A percentile compares a stretch with the other conserved stretches of the same genome.
Conservation (phyloP, 2,113 vertebrate species). For the Phyllopteryx taeniolatus region DNA sequence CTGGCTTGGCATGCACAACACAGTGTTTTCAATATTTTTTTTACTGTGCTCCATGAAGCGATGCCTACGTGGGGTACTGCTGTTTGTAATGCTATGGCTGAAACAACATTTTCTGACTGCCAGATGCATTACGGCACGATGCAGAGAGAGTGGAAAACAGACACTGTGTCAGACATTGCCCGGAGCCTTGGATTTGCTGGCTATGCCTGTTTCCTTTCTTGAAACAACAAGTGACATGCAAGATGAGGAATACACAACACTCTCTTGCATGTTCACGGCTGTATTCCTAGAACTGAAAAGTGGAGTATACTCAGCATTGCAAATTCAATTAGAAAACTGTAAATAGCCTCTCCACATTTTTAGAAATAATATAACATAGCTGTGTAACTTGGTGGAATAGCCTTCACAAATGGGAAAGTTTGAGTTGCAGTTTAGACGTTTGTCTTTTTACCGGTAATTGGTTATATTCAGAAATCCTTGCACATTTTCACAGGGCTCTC, state of each 20-base stretch:
- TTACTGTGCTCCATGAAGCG: constrained; percentile 16
- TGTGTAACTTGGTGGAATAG: not conserved
- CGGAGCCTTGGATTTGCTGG: constrained; percentile 54
- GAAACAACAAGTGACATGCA: constrained; percentile 53
- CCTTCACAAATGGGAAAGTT: constrained; percentile 1
- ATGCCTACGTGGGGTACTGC: constrained; percentile 41
- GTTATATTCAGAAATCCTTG: not conserved
- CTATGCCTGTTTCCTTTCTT: constrained; percentile 56
- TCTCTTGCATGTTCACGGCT: constrained; percentile 35
- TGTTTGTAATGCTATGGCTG: constrained; percentile 62
- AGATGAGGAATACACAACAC: constrained; percentile 35
- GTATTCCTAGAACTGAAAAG: constrained; percentile 19
- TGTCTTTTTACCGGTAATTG: constrained; percentile 5
- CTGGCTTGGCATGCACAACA: no score
- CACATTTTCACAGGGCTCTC: constrained; percentile 8
- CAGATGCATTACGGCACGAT: constrained; percentile 62
- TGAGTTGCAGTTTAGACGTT: not conserved
- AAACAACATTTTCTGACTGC: constrained; percentile 57
- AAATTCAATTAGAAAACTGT: constrained; percentile 11
- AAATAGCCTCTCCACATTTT: not conserved
- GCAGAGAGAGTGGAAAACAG: constrained; percentile 51
- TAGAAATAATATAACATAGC: not conserved
- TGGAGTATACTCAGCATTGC: constrained; percentile 1
- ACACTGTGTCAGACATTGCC: constrained; percentile 61
- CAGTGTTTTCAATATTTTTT: no score